phyloP scores from a whole-genome alignment of 2,113 vertebrate genomes.

The Hemicordylus capensis region DNA sequence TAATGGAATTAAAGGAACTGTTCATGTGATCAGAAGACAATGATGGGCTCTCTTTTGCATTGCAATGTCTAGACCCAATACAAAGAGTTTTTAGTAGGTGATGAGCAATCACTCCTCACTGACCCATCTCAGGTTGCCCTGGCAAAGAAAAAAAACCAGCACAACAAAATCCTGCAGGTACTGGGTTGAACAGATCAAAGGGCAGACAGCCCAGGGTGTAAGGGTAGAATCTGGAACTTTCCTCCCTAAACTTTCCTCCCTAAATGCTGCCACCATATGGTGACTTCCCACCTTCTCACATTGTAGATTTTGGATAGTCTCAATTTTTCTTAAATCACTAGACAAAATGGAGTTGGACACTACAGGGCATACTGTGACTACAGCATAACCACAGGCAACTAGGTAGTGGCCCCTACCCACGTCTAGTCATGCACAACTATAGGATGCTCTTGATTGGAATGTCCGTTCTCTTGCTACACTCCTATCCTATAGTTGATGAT shows the following conservation, averaged over 20 bases:
- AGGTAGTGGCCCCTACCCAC: too few species aligned
- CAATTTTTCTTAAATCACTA: too few species aligned
- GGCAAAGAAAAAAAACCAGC: not conserved
- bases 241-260: not conserved
- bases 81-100: not conserved
- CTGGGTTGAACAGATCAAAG: not conserved
- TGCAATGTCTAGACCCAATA: constrained; percentile 23
- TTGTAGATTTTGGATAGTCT: too few species aligned
- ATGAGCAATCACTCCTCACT: not conserved
- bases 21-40: too few species aligned
- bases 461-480: too few species aligned
- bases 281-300: not conserved
- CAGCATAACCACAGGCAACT: not conserved
- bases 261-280: not conserved
- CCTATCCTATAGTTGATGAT: too few species aligned
- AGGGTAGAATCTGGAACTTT: too few species aligned
- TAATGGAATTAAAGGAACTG: constrained; percentile 46
- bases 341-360: not conserved
- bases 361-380: not conserved
- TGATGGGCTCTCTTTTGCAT: too few species aligned
- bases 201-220: not conserved
- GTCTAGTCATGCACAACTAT: too few species aligned
- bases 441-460: too few species aligned
- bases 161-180: not conserved
- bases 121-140: not conserved